Base-by-base conservation (phyloP, 1,140 invertebrate species). In the Pseudomyrmex cubaensis region DNA sequence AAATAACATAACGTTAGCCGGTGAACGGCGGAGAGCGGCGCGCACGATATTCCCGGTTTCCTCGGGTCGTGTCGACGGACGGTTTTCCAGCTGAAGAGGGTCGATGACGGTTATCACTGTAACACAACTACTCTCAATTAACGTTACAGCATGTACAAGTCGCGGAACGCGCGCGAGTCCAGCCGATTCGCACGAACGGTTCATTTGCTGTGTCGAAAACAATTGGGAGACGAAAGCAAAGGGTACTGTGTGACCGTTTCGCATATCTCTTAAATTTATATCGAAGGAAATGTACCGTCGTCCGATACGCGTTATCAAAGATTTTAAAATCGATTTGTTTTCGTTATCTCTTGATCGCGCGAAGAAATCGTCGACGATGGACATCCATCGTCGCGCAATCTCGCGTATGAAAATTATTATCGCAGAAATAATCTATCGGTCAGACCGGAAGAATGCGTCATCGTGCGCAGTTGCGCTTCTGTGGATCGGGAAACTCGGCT, bases 401-500 rank as follows among this genome's bases (percentile, higher is more conserved):
- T 61, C 5, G 1, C 5, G 0, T 52, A n/a, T 13, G 4, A 50
- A 48, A 48, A 50, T 17, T 7, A 56, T 72, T 15, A 8, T 25
- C 13, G n/a, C 44, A 46, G 13, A 73, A 57, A 73, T 73, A 73
- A 35, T 54, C 66, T 15, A 44, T 57, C 54, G 54, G 15, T 73
- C 69, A 52, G 59, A 35, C 59, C 22, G n/a, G 59, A 63, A 62
- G 59, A 52, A 75, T 72, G 69, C 22, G 15, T 54, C 54, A n/a
- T 17, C 62, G 20, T 35, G 35, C 17, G 57, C 22, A 63, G 25
- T 48, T 57, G 17, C 25, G 52, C 17, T 13, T 70, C 44, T 70
- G 20, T 12, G 64, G 20, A 78, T 67, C 76, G 52, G 67, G 64
- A 78, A 78, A 78, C 62, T 67, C 74, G 62, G 22, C 13, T 25